Base-by-base conservation (phyloP, 2,888 invertebrate species). In the Carabus problematicus region DNA sequence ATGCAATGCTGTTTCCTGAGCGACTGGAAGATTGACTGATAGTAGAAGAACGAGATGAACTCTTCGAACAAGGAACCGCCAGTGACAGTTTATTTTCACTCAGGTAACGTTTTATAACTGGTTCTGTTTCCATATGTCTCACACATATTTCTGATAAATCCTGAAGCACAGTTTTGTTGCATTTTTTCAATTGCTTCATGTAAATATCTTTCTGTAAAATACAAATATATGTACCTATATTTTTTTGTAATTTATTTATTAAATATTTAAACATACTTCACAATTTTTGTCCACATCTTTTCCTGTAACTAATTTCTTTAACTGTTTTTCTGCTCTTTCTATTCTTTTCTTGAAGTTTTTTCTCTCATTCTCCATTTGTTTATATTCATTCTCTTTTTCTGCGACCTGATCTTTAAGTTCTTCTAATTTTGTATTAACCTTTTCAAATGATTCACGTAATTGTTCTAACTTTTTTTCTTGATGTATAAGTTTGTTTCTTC, bases 101-200 rank as follows among this genome's bases (percentile, higher is more conserved):
- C 6, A 76, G 71, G 67, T 80, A 80, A 19, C 75, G 75, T n/a
- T 72, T 71, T 18, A 82, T 75, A 14, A 75, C 63, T 7, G 79
- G 78, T 11, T 74, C 72, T 60, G 78, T 73, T 61, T 80, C 80
- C 16, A 75, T 71, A 64, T 75, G 74, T 4, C 72, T 66, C 3
- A 69, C 77, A 1, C 81, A 79, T 72, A 88, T 81, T 75, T 88
- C 87, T 0, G 84, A 79, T 9, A 90, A 76, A 56, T 85, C 82
- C 73, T 88, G 86, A 1, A 89, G 76, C 0, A 83, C 85, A 56
- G 81, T 79, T 18, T 82, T 82, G 75, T 89, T 90, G 12, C 85
- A 83, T 70, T 87, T 86, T 75, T 85, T 84, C n/a, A 88, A 74
- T 74, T 88, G 87, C 14, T 85, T 83, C 8, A 87, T 79, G 59